Evolutionary conservation across 1,140 invertebrate genomes (phyloP), one percentile per base, ranked within the genome.

Genomic region (Adelges cooleyi): DNA sequence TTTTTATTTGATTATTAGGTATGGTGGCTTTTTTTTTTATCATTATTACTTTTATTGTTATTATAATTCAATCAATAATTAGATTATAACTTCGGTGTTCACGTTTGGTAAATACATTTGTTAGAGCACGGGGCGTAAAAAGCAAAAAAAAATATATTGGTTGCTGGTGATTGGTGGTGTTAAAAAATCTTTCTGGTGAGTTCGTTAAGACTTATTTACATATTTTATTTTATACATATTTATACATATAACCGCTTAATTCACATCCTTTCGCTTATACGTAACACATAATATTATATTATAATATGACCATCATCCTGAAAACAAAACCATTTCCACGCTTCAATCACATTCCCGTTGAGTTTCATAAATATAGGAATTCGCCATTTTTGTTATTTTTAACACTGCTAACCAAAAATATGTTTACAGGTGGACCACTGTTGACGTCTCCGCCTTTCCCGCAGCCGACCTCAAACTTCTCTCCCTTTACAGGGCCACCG

Each of bases 101-200:
- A 56, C 53, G 44, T 56, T 25, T 44, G 38, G 40, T 48, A 62
- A 48, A 62, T 20, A 62, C 25, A 62, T 62, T 62, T n/a, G n/a
- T n/a, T 62, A 62, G 42, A 46, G 56, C 56, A 62, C 56, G 42
- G 56, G 56, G 56, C 56, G 56, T 62, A 62, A 29, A 62, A 62
- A 62, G n/a, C 42, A 62, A 62, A 59, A 44, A 25, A n/a, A 40
- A 46, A 46, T 48, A 62, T 33, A 62, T 62, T 62, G 56, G 42
- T 62, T 62, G 56, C 56, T 62, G 56, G 56, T 62, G 56, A 62
- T 48, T 62, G 56, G 56, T 62, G 56, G 40, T 62, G 42, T 62
- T 46, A 27, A n/a, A n/a, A n/a, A n/a, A 62, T 62, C 40, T 62
- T 62, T 62, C 56, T 46, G 56, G 56, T 62, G 56, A 62, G 56